Evolutionary conservation across 2,113 vertebrate genomes (phyloP), one percentile per base, ranked within the genome.

Genomic region (Syrmaticus mikado): DNA sequence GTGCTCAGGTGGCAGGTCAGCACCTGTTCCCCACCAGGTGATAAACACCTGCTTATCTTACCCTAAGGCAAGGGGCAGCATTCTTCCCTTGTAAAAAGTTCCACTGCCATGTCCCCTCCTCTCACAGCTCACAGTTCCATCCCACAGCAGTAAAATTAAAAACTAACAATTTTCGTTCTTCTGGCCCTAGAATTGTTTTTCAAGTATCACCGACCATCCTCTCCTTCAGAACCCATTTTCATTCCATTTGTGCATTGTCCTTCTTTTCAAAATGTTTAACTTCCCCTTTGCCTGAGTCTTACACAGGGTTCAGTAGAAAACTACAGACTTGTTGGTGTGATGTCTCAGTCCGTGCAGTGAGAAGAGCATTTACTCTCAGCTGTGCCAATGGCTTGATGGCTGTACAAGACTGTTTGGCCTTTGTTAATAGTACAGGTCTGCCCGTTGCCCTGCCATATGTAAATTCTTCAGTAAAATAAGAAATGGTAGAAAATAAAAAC

Each of bases 361-460:
- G 65, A 74, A 3, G 18, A 32, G n/a, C 18, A 3, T 50, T 82
- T 73, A 9, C 13, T 15, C n/a, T 50, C 58, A 68, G 62, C 67
- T 76, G 12, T 57, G 9, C 16, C n/a, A 41, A n/a, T 64, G 65
- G 3, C 43, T 5, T 18, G 50, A 83, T n/a, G 66, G 73, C 21
- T 76, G 0, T 10, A 1, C 30, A 20, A 24, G 22, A 2, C 38
- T 70, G 65, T 2, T 8, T 62, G 60, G n/a, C 22, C 50, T 11
- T 10, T 41, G 45, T 40, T 62, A 30, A 25, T 30, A 60, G 13
- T 2, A 12, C 20, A 12, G 11, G 27, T 34, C 61, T 87, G 40
- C 24, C 19, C 27, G 3, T 45, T 12, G 12, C 0, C 0, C 30
- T 86, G 24, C 53, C 55, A 10, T 15, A 12, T 25, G 21, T 60